Conservation (phyloP, 2,888 invertebrate genomes). For the Notodonta ziczac region DNA sequence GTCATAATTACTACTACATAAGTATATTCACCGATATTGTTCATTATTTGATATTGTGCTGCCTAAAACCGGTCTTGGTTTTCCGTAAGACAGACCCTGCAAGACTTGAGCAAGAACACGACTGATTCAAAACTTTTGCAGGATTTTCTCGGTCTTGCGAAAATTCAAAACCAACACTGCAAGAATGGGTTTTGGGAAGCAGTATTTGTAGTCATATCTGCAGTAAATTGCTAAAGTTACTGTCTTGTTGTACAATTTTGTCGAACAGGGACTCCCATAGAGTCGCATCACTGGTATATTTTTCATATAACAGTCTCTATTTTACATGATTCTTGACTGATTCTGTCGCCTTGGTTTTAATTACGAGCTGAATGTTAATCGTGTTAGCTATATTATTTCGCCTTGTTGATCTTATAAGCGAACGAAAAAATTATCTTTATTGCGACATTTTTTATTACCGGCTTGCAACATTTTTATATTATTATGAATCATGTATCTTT, state of each 20-base stretch:
- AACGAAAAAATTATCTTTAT: slow-evolving; percentile 49
- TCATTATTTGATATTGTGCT: no score
- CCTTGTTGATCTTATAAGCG: slow-evolving; percentile 62
- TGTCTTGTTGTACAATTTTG: no score
- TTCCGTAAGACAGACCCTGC: no score
- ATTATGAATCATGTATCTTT: slow-evolving; percentile 39
- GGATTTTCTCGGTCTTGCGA: no score
- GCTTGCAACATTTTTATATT: slow-evolving; percentile 53
- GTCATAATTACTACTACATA: neutral
- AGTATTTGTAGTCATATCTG: no score
- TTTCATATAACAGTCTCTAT: slow-evolving; percentile 1
- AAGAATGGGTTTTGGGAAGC: no score
- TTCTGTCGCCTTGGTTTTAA: slow-evolving; percentile 46
- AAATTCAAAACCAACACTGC: no score
- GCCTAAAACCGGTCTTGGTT: no score
- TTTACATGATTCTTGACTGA: slow-evolving; percentile 48
- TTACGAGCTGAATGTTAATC: slow-evolving; percentile 33
- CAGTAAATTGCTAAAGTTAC: no score
- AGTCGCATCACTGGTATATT: slow-evolving; percentile 1
- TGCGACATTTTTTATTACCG: slow-evolving; percentile 51
- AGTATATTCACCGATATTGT: no score
- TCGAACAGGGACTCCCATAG: neutral
- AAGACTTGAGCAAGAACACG: no score
- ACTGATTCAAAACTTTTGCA: no score
- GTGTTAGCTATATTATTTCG: slow-evolving; percentile 40